These are phyloP conservation scores for Ridgeia piscesae DNA, from an alignment of 1,140 invertebrate genomes.

Conservation along the genomic window DNA sequence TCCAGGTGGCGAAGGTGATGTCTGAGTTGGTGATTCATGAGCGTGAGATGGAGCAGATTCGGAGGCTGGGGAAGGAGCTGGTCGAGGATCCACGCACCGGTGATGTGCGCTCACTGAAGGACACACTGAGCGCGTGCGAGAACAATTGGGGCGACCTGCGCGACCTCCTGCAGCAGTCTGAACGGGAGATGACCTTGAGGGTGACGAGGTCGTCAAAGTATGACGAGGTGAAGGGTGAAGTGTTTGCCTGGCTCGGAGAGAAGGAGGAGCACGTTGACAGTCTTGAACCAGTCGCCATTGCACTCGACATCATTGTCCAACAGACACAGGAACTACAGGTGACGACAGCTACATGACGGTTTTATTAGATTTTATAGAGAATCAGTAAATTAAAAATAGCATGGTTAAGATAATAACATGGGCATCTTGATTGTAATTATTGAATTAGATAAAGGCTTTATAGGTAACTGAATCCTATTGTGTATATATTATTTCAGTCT, in stretches of 20 bases:
- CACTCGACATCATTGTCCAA: conserved; percentile 78
- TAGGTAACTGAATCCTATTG: too few relatives aligned
- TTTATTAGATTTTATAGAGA: not conserved
- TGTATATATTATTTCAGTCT: too few relatives aligned
- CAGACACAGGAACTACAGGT: conserved; percentile 84
- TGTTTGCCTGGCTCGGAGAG: conserved; percentile 79
- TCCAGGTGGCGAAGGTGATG: not conserved
- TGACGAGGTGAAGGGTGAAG: conserved; percentile 79
- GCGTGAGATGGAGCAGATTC: conserved; percentile 73
- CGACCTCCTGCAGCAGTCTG: conserved; percentile 75
- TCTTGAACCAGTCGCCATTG: conserved; percentile 81
- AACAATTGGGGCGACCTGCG: conserved; percentile 78
- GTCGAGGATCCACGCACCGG: conserved; percentile 67
- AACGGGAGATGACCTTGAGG: conserved; percentile 76
- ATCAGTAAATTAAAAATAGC: not conserved
- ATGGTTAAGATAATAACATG: not conserved
- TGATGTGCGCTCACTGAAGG: conserved; percentile 80
- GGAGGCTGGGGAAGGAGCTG: conserved; percentile 78
- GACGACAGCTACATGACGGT: too few relatives aligned
- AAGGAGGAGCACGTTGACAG: conserved; percentile 73
- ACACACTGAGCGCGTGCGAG: conserved; percentile 73
- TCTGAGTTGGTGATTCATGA: conserved; percentile 32
- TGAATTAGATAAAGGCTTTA: too few relatives aligned
- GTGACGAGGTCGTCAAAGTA: conserved; percentile 83
- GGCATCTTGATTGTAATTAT: not conserved